Percentiles rank a stretch among this genome's conserved stretches.
phyloP scores from a whole-genome alignment of 2,113 vertebrate genomes.

The Jacana jacana region DNA sequence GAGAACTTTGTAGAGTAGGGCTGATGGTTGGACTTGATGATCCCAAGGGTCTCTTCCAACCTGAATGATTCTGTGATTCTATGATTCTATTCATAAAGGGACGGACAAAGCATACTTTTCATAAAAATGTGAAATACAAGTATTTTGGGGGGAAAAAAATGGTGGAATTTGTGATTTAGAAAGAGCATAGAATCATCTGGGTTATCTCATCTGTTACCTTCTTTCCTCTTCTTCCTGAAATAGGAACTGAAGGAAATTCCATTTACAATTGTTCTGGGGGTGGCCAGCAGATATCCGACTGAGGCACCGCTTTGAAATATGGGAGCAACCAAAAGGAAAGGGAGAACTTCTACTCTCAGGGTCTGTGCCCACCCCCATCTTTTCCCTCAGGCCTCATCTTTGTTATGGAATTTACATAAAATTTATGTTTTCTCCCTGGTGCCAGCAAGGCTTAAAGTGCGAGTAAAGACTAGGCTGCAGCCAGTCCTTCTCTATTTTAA shows the following conservation, averaged over 20 bases:
- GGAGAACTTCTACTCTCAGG: not conserved
- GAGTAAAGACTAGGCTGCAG: not conserved
- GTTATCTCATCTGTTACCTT: not conserved
- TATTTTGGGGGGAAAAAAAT: not conserved
- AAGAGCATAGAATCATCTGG: not conserved
- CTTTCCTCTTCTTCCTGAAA: not conserved
- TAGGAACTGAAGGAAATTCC: slow-evolving; percentile 16
- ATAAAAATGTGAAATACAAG: not conserved
- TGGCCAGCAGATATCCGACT: not conserved
- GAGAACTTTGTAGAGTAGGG: too few species aligned
- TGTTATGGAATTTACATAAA: not conserved
- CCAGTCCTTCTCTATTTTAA: not conserved
- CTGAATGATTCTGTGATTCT: too few species aligned
- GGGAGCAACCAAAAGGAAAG: not conserved
- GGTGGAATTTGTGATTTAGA: not conserved
- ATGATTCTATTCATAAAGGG: not conserved
- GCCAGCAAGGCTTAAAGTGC: not conserved
- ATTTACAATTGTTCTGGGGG: not conserved
- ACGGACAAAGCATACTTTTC: not conserved
- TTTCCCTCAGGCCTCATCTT: not conserved
- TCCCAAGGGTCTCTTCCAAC: too few species aligned
- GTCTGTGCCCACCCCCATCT: not conserved
- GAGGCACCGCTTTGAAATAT: not conserved
- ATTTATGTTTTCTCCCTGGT: not conserved
- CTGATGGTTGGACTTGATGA: too few species aligned